Evolutionary conservation across 2,113 vertebrate genomes (phyloP).

Genomic region (Microcebus ravelobensis): DNA sequence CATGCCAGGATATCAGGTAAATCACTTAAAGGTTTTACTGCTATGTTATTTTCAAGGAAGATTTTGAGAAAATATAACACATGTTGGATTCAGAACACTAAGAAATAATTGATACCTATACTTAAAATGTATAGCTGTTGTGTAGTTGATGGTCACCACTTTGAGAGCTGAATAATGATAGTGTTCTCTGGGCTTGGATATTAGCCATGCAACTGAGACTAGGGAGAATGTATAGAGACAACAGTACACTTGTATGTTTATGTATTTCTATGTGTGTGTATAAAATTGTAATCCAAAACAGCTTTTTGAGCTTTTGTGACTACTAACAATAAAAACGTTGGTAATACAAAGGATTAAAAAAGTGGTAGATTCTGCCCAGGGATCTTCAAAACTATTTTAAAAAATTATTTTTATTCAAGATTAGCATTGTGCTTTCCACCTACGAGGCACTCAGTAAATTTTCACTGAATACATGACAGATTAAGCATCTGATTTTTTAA

Average conservation of each 20-base stretch:
- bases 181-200: neutral
- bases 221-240: neutral
- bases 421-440: neutral
- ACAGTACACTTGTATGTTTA: neutral
- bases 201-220: neutral
- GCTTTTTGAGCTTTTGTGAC: neutral
- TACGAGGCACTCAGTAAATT: neutral
- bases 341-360: neutral
- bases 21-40: neutral
- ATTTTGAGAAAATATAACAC: neutral
- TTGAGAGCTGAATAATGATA: neutral
- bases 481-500: neutral
- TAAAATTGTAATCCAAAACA: neutral
- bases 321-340: neutral
- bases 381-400: neutral
- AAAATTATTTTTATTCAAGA: neutral
- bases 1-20: constrained; percentile 94
- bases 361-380: neutral
- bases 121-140: neutral
- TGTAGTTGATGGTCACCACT: neutral
- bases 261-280: neutral
- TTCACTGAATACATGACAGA: neutral
- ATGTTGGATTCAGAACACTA: neutral
- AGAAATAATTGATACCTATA: constrained; percentile 36
- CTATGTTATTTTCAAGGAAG: neutral